Conservation (phyloP, 1,140 invertebrate species). For the Antheraea mylitta region DNA sequence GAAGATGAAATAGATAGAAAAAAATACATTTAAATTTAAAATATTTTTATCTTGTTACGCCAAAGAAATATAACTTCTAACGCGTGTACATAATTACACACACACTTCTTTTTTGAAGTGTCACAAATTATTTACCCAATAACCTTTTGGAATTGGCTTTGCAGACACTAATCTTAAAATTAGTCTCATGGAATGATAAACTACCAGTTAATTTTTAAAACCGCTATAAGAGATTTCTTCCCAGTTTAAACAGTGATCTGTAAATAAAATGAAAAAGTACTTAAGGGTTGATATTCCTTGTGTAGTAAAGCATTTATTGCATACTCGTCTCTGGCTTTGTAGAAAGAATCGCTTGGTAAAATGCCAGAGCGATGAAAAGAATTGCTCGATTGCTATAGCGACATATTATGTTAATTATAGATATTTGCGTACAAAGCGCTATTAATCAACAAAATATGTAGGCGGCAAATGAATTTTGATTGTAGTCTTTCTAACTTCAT, state of each 20-base stretch:
- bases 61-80: too few relatives aligned
- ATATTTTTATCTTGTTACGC: too few relatives aligned
- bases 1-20: too few relatives aligned
- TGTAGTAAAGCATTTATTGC: conserved; percentile 60
- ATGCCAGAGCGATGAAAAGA: conserved; percentile 65
- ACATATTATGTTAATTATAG: conserved; percentile 31
- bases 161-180: not conserved
- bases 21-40: too few relatives aligned
- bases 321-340: conserved; percentile 56
- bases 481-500: not conserved
- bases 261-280: conserved; percentile 52
- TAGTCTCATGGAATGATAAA: not conserved
- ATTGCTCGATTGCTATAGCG: conserved; percentile 44
- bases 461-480: not conserved
- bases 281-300: conserved; percentile 54
- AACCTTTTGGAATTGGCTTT: too few relatives aligned
- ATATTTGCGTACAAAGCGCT: conserved; percentile 16
- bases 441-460: too few relatives aligned
- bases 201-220: conserved; percentile 32
- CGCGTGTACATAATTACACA: too few relatives aligned
- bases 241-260: conserved; percentile 48
- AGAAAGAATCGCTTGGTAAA: conserved; percentile 70
- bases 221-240: conserved; percentile 30
- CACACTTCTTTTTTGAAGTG: too few relatives aligned
- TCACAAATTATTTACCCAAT: too few relatives aligned